Percentiles rank a stretch among this genome's conserved stretches.
These are phyloP conservation scores for Colletes latitarsis DNA, from an alignment of 1,140 invertebrate genomes.

Conservation along the genomic window DNA sequence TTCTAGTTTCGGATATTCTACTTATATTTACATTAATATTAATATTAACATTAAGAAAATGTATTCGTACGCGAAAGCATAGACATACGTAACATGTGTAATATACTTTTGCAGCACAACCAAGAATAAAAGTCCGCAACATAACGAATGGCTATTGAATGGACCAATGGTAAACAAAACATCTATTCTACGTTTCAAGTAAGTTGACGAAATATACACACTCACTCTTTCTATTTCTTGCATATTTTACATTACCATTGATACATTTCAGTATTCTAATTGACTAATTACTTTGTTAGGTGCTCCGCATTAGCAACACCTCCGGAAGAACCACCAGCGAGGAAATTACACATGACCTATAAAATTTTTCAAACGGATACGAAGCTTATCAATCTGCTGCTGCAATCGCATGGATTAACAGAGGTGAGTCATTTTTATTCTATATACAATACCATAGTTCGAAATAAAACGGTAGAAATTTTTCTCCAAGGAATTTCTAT, in stretches of 20 bases:
- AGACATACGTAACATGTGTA: background rate
- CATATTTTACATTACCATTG: background rate
- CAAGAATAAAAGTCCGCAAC: constrained; percentile 64
- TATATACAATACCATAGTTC: background rate
- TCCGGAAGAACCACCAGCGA: constrained; percentile 83
- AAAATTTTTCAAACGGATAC: constrained; percentile 91
- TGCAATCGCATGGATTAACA: constrained; percentile 87
- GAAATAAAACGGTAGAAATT: background rate
- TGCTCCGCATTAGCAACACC: constrained; percentile 78
- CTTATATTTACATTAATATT: no score
- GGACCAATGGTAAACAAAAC: constrained; percentile 74
- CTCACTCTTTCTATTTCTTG: background rate
- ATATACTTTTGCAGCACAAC: constrained; percentile 69
- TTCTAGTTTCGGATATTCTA: background rate
- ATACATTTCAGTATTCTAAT: no score
- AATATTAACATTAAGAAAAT: no score
- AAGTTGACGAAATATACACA: constrained; percentile 41
- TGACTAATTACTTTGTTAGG: constrained; percentile 59
- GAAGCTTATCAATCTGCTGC: constrained; percentile 87
- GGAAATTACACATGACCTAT: constrained; percentile 89
- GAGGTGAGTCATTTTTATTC: constrained; percentile 81
- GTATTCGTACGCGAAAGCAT: no score
- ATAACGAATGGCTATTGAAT: constrained; percentile 77
- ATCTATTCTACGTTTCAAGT: constrained; percentile 78
- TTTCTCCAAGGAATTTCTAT: constrained; percentile 7